These are phyloP conservation scores for Stomatorhinus ivindoensis DNA, from an alignment of 2,113 vertebrate species.

Conservation along the genomic window DNA sequence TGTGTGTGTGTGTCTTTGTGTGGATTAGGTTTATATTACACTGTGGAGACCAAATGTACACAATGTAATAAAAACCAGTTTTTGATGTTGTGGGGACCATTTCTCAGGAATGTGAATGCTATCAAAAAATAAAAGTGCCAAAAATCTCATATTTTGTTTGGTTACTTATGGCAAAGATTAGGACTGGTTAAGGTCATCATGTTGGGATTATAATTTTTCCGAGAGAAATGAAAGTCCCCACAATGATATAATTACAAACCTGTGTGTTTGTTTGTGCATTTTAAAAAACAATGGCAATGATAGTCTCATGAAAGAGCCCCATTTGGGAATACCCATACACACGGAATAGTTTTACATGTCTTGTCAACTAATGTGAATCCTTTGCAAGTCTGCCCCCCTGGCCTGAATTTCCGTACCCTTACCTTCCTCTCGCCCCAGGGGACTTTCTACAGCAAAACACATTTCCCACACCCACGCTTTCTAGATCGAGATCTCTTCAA, in stretches of 20 bases:
- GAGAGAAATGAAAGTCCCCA: no score
- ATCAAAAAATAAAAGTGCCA: no score
- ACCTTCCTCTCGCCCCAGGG: neutral
- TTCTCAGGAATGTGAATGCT: no score
- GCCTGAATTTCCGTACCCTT: neutral
- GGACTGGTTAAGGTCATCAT: no score
- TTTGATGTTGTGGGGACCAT: no score
- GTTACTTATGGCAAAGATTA: no score
- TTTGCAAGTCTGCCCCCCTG: neutral
- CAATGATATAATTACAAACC: neutral
- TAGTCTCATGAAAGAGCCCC: neutral
- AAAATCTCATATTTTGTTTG: no score
- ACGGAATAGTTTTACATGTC: neutral
- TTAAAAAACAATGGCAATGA: neutral
- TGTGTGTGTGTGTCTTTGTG: neutral
- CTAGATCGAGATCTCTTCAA: neutral
- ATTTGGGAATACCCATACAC: conserved; percentile 1
- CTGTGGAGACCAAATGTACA: no score
- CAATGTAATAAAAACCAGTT: no score
- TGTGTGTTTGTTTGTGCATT: neutral
- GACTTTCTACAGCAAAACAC: neutral
- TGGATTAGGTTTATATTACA: neutral
- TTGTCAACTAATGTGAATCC: neutral
- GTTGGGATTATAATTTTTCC: no score
- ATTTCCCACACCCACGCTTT: neutral